Conservation (phyloP, 2,797 vertebrate genomes). For the Sebastes diploproa region DNA sequence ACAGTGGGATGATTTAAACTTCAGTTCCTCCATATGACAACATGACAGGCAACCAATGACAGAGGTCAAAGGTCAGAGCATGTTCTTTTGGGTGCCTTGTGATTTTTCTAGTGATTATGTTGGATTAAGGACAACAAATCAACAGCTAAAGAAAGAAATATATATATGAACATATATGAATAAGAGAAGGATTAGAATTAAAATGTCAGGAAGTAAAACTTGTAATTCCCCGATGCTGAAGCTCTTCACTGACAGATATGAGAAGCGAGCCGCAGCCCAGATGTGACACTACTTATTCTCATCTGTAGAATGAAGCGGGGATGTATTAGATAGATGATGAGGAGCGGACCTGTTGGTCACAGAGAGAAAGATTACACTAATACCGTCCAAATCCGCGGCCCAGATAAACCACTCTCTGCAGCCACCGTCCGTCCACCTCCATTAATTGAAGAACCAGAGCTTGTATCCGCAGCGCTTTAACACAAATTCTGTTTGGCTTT, state of each 20-base stretch:
- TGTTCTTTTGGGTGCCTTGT: background rate
- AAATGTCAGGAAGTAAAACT: background rate
- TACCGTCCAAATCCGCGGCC: slow-evolving; percentile 48
- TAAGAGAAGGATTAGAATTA: background rate
- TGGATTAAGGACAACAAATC: background rate
- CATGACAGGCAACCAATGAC: background rate
- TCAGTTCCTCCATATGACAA: background rate
- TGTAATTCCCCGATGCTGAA: background rate
- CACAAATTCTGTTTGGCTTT: background rate
- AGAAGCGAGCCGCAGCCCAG: background rate
- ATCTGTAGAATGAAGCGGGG: slow-evolving; percentile 25
- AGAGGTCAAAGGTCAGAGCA: background rate
- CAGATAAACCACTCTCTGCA: slow-evolving; percentile 27
- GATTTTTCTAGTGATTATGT: background rate
- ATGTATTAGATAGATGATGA: slow-evolving; percentile 32
- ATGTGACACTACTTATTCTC: slow-evolving; percentile 18
- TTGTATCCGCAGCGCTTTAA: background rate
- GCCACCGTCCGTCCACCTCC: background rate
- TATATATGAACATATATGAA: background rate
- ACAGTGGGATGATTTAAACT: background rate
- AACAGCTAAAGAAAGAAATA: background rate
- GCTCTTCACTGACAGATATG: background rate
- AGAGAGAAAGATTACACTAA: slow-evolving; percentile 64
- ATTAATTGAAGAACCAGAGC: background rate
- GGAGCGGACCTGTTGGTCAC: slow-evolving; percentile 50